Evolutionary conservation across 2,888 invertebrate genomes (phyloP).

Genomic region (Cerceris rybyensis): DNA sequence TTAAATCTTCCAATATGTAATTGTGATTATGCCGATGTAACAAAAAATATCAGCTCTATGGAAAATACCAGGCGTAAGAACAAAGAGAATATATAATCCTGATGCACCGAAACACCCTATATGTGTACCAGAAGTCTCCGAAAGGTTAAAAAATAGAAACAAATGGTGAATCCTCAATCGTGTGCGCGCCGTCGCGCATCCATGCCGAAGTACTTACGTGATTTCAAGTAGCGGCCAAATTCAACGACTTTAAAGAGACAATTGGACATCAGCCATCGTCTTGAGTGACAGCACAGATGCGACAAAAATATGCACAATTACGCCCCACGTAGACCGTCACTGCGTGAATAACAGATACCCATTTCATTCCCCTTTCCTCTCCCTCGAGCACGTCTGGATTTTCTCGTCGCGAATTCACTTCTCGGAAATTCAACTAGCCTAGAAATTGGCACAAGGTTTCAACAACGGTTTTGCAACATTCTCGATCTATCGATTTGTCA

Average conservation of each 20-base stretch:
- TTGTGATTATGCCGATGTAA: too few relatives aligned
- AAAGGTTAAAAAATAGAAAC: too few relatives aligned
- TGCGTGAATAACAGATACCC: conserved; percentile 77
- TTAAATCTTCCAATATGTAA: too few relatives aligned
- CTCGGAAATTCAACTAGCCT: conserved; percentile 68
- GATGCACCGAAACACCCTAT: too few relatives aligned
- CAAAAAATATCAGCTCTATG: too few relatives aligned
- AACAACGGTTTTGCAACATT: conserved; percentile 63
- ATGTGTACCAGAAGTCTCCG: too few relatives aligned
- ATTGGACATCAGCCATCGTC: conserved; percentile 79
- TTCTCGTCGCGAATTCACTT: conserved; percentile 56
- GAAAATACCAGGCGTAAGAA: too few relatives aligned
- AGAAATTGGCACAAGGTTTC: conserved; percentile 79
- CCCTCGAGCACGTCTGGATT: conserved; percentile 22
- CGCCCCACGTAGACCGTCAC: conserved; percentile 64
- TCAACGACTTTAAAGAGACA: conserved; percentile 69
- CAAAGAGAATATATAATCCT: too few relatives aligned
- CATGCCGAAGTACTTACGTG: conserved; percentile 31
- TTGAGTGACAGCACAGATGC: conserved; percentile 80
- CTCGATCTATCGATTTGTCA: conserved; percentile 49
- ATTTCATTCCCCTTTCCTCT: conserved; percentile 19
- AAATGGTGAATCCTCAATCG: neutral
- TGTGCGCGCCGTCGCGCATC: neutral
- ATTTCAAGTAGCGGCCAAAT: conserved; percentile 60
- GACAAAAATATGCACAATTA: conserved; percentile 81